phyloP scores from a whole-genome alignment of 2,888 invertebrate species.

The Cremastinae sp. region DNA sequence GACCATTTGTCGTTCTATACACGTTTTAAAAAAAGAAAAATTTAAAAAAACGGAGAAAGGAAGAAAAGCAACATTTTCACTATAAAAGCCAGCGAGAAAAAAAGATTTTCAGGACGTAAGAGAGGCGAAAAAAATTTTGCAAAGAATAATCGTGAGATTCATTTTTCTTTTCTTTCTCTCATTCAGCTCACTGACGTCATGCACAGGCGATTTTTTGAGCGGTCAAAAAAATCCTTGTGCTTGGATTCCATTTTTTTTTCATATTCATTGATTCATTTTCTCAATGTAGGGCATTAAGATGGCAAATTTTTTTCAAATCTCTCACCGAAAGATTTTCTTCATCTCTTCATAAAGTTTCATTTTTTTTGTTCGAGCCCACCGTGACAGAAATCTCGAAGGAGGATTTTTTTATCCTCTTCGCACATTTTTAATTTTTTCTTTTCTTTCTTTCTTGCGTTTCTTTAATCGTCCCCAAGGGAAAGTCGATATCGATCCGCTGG shows the following conservation, averaged over 20 bases:
- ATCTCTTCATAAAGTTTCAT: constrained; percentile 17
- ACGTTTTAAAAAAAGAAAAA: constrained; percentile 8
- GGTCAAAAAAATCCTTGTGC: constrained; percentile 8
- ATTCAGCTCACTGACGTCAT: background rate
- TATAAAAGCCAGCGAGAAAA: background rate
- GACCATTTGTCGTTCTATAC: constrained; percentile 62
- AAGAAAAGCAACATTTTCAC: background rate
- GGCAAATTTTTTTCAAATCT: constrained; percentile 27
- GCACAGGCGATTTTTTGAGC: constrained; percentile 24
- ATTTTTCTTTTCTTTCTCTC: background rate
- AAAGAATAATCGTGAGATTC: too few relatives aligned
- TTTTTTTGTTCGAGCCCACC: constrained; percentile 49
- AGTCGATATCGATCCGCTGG: constrained; percentile 69
- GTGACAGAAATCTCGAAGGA: constrained; percentile 25
- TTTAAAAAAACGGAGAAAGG: constrained; percentile 8
- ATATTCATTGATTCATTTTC: background rate
- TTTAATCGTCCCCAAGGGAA: constrained; percentile 55
- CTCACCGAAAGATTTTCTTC: constrained; percentile 24
- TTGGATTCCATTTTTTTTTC: constrained; percentile 1
- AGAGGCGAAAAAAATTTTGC: too few relatives aligned
- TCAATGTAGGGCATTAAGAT: constrained; percentile 1
- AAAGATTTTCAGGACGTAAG: background rate
- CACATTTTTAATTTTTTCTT: background rate
- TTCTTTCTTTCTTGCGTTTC: constrained; percentile 53
- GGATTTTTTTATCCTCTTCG: constrained; percentile 29